These are phyloP conservation scores for Antennarius maculatus DNA, from an alignment of 2,797 vertebrate species.

Conservation along the genomic window DNA sequence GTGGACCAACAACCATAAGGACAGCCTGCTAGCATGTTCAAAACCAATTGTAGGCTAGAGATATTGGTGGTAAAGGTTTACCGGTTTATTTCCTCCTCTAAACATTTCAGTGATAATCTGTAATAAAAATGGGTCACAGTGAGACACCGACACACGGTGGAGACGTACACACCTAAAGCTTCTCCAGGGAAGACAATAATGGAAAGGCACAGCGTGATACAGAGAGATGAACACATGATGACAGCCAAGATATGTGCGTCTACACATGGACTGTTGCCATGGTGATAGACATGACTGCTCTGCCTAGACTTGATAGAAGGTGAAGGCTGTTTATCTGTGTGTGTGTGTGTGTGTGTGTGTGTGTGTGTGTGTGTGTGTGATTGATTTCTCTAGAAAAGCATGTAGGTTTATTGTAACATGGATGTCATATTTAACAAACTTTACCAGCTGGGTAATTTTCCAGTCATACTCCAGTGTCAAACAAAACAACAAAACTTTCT, in stretches of 20 bases:
- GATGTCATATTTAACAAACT: background rate
- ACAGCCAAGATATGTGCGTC: slow-evolving; percentile 5
- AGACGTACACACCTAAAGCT: background rate
- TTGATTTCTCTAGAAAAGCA: background rate
- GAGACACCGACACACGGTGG: background rate
- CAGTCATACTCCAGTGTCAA: background rate
- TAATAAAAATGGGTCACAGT: background rate
- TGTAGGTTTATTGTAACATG: slow-evolving; percentile 7
- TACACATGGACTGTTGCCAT: background rate
- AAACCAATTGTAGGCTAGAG: too few species aligned
- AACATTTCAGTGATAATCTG: too few species aligned
- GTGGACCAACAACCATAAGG: too few species aligned
- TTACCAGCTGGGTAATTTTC: background rate
- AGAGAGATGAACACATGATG: slow-evolving; percentile 1
- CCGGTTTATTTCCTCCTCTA: too few species aligned
- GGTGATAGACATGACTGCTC: slow-evolving; percentile 14
- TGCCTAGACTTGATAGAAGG: slow-evolving; percentile 36
- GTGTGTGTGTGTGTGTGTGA: too few species aligned
- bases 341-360: background rate
- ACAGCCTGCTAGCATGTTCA: too few species aligned
- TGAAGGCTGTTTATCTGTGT: slow-evolving; percentile 28
- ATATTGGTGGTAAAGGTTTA: too few species aligned
- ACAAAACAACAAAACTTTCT: background rate
- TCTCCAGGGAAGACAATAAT: slow-evolving; percentile 1
- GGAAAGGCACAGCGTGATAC: background rate